A percentile compares a stretch with the other conserved stretches of the same genome.
phyloP scores from a whole-genome alignment of 1,140 invertebrate species.

The Zaprionus camerounensis region DNA sequence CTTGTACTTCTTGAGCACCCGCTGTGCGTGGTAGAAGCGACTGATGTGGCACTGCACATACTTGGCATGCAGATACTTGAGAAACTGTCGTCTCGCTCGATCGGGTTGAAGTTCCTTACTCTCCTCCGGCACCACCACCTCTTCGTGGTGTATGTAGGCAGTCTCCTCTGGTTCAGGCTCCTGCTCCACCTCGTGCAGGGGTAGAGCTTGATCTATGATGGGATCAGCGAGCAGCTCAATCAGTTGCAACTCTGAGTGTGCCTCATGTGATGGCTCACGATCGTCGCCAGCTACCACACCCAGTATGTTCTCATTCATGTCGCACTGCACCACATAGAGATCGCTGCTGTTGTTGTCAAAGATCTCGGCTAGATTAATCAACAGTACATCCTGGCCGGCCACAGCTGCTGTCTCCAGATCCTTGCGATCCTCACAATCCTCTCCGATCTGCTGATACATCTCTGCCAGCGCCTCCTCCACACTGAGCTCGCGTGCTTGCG shows the following conservation, averaged over 20 bases:
- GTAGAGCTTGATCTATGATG: not conserved
- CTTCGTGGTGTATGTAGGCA: constrained; percentile 68
- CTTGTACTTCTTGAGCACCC: constrained; percentile 72
- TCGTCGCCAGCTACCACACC: constrained; percentile 56
- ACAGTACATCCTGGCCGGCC: constrained; percentile 65
- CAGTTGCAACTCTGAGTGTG: constrained; percentile 45
- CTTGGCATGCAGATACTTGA: constrained; percentile 78
- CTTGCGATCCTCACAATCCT: constrained; percentile 55
- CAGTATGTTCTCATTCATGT: constrained; percentile 81
- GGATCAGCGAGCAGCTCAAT: constrained; percentile 63
- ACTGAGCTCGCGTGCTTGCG: constrained; percentile 60
- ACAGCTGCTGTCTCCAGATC: constrained; percentile 25
- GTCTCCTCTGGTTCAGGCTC: constrained; percentile 31
- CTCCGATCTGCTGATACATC: constrained; percentile 79
- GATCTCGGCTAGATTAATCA: constrained; percentile 79
- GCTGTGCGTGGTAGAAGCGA: constrained; percentile 69
- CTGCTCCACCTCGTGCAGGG: constrained; percentile 32
- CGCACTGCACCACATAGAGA: constrained; percentile 81
- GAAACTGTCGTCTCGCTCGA: constrained; percentile 48
- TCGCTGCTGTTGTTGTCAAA: constrained; percentile 76
- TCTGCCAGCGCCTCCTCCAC: constrained; percentile 81
- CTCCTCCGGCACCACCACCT: constrained; percentile 60
- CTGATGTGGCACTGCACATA: constrained; percentile 71
- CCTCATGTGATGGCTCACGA: not conserved
- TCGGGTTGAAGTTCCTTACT: constrained; percentile 24